phyloP scores from a whole-genome alignment of 2,888 invertebrate genomes.

The Bugula neritina region DNA sequence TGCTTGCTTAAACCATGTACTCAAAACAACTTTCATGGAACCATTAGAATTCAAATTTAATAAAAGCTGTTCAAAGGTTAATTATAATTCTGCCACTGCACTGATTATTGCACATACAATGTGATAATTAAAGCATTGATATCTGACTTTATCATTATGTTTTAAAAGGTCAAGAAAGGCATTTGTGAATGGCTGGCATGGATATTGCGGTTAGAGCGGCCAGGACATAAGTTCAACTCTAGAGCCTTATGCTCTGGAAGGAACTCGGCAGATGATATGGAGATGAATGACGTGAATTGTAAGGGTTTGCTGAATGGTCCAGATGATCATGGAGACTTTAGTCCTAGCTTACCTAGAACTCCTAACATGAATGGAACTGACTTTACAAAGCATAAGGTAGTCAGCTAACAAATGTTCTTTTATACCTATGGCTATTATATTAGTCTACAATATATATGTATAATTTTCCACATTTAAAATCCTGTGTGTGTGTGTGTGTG shows the following conservation, averaged over 20 bases:
- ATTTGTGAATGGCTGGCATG: slow-evolving; percentile 97
- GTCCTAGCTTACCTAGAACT: slow-evolving; percentile 25
- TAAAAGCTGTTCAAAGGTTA: too few relatives aligned
- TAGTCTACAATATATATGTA: too few relatives aligned
- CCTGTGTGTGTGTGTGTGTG: too few relatives aligned
- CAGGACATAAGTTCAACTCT: slow-evolving; percentile 49
- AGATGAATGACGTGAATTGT: slow-evolving; percentile 14
- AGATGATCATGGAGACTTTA: neutral
- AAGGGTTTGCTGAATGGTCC: neutral
- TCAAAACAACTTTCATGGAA: too few relatives aligned
- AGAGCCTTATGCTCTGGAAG: slow-evolving; percentile 7
- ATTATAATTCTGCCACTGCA: neutral
- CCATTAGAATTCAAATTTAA: too few relatives aligned
- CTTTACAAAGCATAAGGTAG: slow-evolving; percentile 23
- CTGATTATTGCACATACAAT: neutral
- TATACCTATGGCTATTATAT: too few relatives aligned
- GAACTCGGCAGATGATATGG: neutral
- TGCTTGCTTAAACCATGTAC: too few relatives aligned
- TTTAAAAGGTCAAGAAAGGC: slow-evolving; percentile 90
- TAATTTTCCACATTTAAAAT: too few relatives aligned
- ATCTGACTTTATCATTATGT: neutral
- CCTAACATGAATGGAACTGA: slow-evolving; percentile 15
- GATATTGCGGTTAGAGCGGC: slow-evolving; percentile 90
- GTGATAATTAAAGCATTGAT: neutral
- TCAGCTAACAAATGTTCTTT: too few relatives aligned